Percentiles rank a stretch among this genome's conserved stretches.
Evolutionary conservation across 2,888 invertebrate genomes (phyloP).

Genomic region (Apocheima hispidaria): DNA sequence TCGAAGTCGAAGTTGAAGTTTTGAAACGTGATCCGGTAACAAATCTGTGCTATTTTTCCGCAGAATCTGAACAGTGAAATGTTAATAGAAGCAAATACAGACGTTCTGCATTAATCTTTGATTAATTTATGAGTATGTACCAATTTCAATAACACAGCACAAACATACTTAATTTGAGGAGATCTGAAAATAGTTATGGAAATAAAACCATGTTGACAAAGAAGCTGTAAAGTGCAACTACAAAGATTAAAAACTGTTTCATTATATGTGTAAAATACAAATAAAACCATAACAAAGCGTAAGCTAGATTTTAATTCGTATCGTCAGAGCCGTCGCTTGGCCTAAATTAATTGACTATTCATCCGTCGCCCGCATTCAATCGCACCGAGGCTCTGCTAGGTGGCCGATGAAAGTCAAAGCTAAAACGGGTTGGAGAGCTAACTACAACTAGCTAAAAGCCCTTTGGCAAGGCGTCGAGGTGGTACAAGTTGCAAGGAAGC

Average conservation of each 20-base stretch:
- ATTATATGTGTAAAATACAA: conserved; percentile 19
- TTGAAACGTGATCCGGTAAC: conserved; percentile 61
- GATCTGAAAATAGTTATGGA: background rate
- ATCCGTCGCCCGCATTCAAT: conserved; percentile 71
- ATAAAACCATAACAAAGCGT: conserved; percentile 33
- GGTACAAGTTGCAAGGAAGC: conserved; percentile 32
- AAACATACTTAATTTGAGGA: background rate
- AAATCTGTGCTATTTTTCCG: conserved; percentile 50
- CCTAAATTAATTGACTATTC: conserved; percentile 77
- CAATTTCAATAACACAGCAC: background rate
- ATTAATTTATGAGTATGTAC: background rate
- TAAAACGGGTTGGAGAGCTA: conserved; percentile 63
- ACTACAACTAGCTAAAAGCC: conserved; percentile 70
- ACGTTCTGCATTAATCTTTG: background rate
- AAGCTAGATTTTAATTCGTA: conserved; percentile 48
- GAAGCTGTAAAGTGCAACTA: background rate
- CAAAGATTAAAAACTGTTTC: conserved; percentile 22
- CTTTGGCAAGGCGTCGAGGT: conserved; percentile 68
- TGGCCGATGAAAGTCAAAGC: conserved; percentile 74
- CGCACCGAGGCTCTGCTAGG: conserved; percentile 64
- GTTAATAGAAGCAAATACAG: background rate
- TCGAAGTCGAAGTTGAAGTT: conserved; percentile 55
- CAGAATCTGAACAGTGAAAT: conserved; percentile 16
- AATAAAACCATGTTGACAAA: background rate
- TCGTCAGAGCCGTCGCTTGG: conserved; percentile 55